Conservation (phyloP, 2,888 invertebrate genomes). For the Nowickia ferox region DNA sequence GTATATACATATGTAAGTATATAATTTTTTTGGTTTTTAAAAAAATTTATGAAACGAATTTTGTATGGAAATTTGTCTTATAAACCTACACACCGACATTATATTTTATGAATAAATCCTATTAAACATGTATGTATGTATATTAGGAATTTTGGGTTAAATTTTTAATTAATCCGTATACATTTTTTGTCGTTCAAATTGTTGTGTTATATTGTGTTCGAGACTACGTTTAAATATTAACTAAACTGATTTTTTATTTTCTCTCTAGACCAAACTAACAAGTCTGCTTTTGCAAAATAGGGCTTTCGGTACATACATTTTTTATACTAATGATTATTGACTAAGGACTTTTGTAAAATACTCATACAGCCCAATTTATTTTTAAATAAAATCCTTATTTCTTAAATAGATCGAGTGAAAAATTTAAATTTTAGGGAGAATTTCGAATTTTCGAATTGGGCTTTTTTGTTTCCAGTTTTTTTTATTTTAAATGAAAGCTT, state of each 20-base stretch:
- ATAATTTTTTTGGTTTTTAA: neutral
- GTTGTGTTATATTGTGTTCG: conserved; percentile 57
- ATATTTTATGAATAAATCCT: too few relatives aligned
- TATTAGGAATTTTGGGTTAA: neutral
- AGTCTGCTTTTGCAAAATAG: conserved; percentile 48
- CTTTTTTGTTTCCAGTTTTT: too few relatives aligned
- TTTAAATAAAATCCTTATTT: too few relatives aligned
- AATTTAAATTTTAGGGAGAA: too few relatives aligned
- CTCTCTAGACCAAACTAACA: conserved; percentile 64
- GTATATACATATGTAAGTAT: neutral
- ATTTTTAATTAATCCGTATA: conserved; percentile 15
- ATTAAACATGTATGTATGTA: too few relatives aligned
- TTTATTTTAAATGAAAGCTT: too few relatives aligned
- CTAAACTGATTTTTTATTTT: conserved; percentile 51
- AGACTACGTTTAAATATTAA: conserved; percentile 63
- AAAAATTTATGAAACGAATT: neutral
- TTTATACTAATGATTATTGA: neutral
- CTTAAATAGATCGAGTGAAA: too few relatives aligned
- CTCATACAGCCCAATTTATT: too few relatives aligned
- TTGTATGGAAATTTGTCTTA: too few relatives aligned
- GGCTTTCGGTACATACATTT: conserved; percentile 20
- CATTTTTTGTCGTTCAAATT: conserved; percentile 40
- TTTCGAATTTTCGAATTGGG: too few relatives aligned
- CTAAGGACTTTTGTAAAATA: neutral
- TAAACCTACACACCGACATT: too few relatives aligned